Percentiles rank a stretch among this genome's conserved stretches.
phyloP scores from a whole-genome alignment of 1,140 invertebrate species.

The Lysiphlebus fabarum region DNA sequence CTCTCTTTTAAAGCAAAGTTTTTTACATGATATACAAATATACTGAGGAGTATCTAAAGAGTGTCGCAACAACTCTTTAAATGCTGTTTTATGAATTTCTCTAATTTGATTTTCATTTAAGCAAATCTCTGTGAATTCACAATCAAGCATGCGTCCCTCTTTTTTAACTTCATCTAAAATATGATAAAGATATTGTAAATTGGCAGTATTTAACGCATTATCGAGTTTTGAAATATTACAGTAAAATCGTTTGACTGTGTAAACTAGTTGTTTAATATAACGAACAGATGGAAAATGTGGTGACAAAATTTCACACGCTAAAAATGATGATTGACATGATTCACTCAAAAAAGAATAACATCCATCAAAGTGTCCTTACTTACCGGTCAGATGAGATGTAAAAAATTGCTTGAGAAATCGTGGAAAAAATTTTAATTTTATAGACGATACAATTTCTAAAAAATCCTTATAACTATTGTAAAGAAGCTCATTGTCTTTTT shows the following conservation, averaged over 20 bases:
- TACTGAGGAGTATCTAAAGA: not conserved
- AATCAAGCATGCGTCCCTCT: not conserved
- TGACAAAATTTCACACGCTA: not conserved
- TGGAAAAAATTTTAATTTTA: not conserved
- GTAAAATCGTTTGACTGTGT: not conserved
- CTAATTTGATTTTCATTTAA: not conserved
- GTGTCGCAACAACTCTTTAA: not conserved
- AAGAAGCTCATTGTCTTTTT: not conserved
- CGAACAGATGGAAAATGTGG: not conserved
- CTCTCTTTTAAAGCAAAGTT: not conserved
- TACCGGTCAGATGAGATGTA: not conserved
- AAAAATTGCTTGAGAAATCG: not conserved
- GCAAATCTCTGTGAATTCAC: not conserved
- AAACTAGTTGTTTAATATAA: not conserved
- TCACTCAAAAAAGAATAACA: too few relatives aligned
- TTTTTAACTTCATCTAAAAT: not conserved
- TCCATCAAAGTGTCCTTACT: not conserved
- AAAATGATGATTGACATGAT: not conserved
- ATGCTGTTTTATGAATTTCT: not conserved
- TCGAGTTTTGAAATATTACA: too few relatives aligned
- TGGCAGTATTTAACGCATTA: not conserved
- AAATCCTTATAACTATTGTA: not conserved
- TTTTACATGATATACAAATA: conserved; percentile 2
- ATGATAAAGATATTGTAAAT: not conserved
- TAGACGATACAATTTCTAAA: not conserved